phyloP scores from a whole-genome alignment of 1,140 invertebrate genomes.

The Zaprionus ornatus region DNA sequence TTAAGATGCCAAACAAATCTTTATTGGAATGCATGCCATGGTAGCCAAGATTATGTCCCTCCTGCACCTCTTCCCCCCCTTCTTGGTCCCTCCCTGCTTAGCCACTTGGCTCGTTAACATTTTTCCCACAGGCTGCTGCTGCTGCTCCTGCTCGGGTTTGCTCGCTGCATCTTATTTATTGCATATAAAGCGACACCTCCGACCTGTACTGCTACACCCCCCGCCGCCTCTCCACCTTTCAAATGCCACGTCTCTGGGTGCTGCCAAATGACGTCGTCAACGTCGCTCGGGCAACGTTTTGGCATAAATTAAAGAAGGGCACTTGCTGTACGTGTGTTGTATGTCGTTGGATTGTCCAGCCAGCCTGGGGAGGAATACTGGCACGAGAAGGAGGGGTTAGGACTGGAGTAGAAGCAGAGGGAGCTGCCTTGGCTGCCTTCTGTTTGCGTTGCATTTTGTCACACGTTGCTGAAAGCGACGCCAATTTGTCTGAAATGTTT shows the following conservation, averaged over 20 bases:
- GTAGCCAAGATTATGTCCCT: not conserved
- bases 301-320: conserved; percentile 79
- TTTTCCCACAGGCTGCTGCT: conserved; percentile 58
- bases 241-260: not conserved
- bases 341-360: conserved; percentile 57
- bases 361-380: not conserved
- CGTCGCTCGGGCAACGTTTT: conserved; percentile 74
- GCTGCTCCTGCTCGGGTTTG: conserved; percentile 12
- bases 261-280: conserved; percentile 73
- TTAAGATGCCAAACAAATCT: conserved; percentile 1
- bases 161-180: conserved; percentile 68
- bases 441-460: conserved; percentile 79
- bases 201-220: conserved; percentile 7
- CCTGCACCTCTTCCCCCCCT: not conserved
- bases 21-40: conserved; percentile 15
- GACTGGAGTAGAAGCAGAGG: not conserved
- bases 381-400: not conserved
- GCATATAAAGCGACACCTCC: conserved; percentile 77
- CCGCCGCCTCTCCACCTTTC: not conserved
- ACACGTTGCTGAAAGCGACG: conserved; percentile 78
- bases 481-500: conserved; percentile 81
- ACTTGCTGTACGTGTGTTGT: conserved; percentile 23
- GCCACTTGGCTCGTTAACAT: conserved; percentile 70
- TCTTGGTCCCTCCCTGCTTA: not conserved
- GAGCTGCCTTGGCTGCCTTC: not conserved